Evolutionary conservation across 2,113 vertebrate genomes (phyloP).

Genomic region (Silurus meridionalis): DNA sequence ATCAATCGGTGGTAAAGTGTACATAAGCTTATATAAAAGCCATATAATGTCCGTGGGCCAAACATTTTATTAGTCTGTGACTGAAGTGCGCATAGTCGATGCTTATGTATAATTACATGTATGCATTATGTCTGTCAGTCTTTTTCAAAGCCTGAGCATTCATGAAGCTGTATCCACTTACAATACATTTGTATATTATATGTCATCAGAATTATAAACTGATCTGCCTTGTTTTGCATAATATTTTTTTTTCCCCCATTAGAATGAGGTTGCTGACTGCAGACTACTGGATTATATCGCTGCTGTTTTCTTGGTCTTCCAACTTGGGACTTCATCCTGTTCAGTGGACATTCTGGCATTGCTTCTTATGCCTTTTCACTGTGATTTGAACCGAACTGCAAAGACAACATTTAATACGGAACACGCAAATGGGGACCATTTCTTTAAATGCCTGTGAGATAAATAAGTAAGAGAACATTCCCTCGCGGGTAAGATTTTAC

Average conservation of each 20-base stretch:
- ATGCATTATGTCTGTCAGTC: too few relatives aligned
- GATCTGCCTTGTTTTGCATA: neutral
- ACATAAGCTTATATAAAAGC: too few relatives aligned
- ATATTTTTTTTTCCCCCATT: neutral
- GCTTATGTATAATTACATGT: neutral
- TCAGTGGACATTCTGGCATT: slow-evolving; percentile 41
- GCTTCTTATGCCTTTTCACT: slow-evolving; percentile 35
- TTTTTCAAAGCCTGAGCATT: neutral
- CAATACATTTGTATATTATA: neutral
- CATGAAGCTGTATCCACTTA: neutral
- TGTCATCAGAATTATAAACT: neutral
- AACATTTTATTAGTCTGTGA: neutral
- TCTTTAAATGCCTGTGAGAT: slow-evolving; percentile 37
- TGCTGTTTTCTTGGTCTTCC: slow-evolving; percentile 45
- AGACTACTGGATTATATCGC: slow-evolving; percentile 21
- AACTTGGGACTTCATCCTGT: slow-evolving; percentile 28
- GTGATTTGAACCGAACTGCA: slow-evolving; percentile 25
- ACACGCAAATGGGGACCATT: slow-evolving; percentile 46
- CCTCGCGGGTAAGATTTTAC: slow-evolving; percentile 35
- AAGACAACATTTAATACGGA: slow-evolving; percentile 34
- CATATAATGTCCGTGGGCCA: neutral
- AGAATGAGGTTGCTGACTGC: slow-evolving; percentile 27
- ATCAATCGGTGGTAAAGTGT: too few relatives aligned
- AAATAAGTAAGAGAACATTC: slow-evolving; percentile 49
- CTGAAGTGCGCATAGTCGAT: neutral